A percentile compares a stretch with the other conserved stretches of the same genome.
These are phyloP conservation scores for Aleiodes leptofemur DNA, from an alignment of 2,888 invertebrate genomes.

Conservation along the genomic window DNA sequence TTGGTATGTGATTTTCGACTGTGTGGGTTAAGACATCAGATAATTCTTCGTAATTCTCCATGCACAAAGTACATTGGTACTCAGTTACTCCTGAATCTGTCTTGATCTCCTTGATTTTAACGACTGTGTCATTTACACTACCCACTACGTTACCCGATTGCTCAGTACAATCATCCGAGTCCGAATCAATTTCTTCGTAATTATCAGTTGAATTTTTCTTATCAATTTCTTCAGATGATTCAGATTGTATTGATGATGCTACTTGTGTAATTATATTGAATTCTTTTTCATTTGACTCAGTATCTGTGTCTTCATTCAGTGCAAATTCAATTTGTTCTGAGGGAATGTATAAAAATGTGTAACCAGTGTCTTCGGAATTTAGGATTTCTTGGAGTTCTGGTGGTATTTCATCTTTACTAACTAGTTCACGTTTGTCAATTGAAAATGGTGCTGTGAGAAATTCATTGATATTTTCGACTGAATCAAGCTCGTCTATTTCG, in stretches of 20 bases:
- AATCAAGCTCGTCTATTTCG: constrained; percentile 2
- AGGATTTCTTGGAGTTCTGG: constrained; percentile 57
- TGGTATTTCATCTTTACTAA: constrained; percentile 53
- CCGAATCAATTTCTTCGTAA: constrained; percentile 48
- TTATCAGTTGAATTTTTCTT: too few relatives aligned
- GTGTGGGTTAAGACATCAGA: constrained; percentile 65
- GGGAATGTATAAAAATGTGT: constrained; percentile 63
- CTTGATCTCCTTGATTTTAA: constrained; percentile 70
- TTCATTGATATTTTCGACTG: constrained; percentile 21
- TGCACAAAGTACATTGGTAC: constrained; percentile 71
- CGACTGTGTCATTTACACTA: constrained; percentile 70
- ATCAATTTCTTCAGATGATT: too few relatives aligned
- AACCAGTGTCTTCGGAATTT: constrained; percentile 54
- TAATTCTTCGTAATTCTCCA: constrained; percentile 67
- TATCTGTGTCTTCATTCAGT: background rate
- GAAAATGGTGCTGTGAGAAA: background rate
- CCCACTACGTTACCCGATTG: constrained; percentile 65
- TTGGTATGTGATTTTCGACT: constrained; percentile 70
- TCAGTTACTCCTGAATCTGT: constrained; percentile 58
- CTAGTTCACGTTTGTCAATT: background rate
- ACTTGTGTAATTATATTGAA: background rate
- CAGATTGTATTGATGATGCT: background rate
- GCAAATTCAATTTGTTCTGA: constrained; percentile 24
- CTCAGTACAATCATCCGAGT: constrained; percentile 63
- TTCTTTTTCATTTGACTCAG: background rate